These are phyloP conservation scores for Acleris holmiana DNA, from an alignment of 2,888 invertebrate species.

Conservation along the genomic window DNA sequence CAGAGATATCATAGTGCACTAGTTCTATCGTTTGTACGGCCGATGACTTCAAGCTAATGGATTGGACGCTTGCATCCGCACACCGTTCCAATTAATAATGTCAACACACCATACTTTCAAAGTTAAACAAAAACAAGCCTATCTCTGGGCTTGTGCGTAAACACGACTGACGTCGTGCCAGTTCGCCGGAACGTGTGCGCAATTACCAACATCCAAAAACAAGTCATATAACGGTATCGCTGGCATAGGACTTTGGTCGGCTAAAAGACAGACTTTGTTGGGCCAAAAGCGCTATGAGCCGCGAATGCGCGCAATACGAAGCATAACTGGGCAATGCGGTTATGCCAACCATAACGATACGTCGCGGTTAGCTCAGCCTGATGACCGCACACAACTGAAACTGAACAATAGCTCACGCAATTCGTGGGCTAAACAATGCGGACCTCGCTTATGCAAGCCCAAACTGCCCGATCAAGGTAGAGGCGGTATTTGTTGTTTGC, in stretches of 20 bases:
- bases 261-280: too few species aligned
- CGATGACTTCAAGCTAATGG: background rate
- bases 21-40: constrained; percentile 6
- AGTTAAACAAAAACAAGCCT: constrained; percentile 21
- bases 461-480: constrained; percentile 12
- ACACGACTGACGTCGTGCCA: too few species aligned
- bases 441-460: constrained; percentile 29
- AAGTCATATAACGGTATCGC: too few species aligned
- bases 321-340: constrained; percentile 67
- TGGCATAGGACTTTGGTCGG: too few species aligned
- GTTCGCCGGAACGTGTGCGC: too few species aligned
- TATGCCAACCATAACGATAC: constrained; percentile 70
- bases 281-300: too few species aligned
- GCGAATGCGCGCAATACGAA: constrained; percentile 36
- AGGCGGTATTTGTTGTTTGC: background rate
- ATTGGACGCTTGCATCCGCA: background rate
- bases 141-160: background rate
- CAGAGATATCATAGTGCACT: constrained; percentile 20
- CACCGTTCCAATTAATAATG: background rate
- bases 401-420: constrained; percentile 49
- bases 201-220: too few species aligned
- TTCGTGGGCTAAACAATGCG: constrained; percentile 60
- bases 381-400: constrained; percentile 44
- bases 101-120: constrained; percentile 21
- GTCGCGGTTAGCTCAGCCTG: constrained; percentile 53